Evolutionary conservation across 2,113 vertebrate genomes (phyloP).

Genomic region (Phoenicopterus ruber): DNA sequence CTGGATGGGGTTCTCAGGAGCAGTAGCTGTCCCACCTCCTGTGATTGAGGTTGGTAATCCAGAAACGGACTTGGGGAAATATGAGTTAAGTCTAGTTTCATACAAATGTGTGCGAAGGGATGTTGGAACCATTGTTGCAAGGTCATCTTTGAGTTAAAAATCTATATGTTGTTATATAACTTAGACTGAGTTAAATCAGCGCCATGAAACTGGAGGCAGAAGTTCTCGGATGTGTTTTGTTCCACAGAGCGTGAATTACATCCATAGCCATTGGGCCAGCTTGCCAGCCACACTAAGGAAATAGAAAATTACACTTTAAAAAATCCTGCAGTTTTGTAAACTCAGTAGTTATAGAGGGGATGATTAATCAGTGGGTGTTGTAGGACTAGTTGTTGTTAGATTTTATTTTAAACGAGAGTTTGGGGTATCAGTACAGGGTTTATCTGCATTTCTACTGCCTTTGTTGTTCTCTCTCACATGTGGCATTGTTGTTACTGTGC

Average conservation of each 20-base stretch:
- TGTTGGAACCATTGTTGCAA: background rate
- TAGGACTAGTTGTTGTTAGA: background rate
- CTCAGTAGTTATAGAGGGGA: background rate
- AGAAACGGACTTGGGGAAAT: background rate
- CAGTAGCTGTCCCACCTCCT: background rate
- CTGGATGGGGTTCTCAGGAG: background rate
- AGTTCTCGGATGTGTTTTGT: background rate
- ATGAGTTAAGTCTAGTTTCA: background rate
- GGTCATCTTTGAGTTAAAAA: background rate
- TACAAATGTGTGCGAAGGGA: background rate
- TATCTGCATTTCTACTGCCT: background rate
- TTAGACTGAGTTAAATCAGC: background rate
- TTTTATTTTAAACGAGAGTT: background rate
- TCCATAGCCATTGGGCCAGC: background rate
- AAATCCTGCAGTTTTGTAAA: background rate
- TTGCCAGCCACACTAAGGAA: background rate
- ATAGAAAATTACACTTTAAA: background rate
- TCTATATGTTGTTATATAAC: background rate
- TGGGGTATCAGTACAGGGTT: background rate
- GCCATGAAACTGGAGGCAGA: background rate
- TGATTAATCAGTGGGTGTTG: background rate
- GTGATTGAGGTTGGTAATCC: rapidly evolving
- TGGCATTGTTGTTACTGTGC: background rate
- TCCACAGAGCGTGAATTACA: rapidly evolving
- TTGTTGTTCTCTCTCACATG: background rate